A percentile compares a stretch with the other conserved stretches of the same genome.
Evolutionary conservation across 2,113 vertebrate species (phyloP).

Genomic region (Colossoma macropomum): DNA sequence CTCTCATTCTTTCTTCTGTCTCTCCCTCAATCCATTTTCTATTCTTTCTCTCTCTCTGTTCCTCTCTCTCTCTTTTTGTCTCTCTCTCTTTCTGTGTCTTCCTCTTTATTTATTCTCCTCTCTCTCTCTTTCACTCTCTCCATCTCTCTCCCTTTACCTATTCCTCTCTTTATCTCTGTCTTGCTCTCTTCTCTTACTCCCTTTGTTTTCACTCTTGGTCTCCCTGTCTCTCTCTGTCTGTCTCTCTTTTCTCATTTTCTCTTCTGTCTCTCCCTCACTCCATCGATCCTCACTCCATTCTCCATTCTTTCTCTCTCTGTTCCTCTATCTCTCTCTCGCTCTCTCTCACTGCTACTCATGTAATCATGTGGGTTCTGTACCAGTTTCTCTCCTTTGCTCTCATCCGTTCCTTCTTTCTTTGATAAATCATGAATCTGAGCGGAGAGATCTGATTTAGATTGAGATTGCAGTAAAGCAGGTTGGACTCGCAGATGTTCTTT

Average conservation of each 20-base stretch:
- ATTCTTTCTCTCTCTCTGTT: background rate
- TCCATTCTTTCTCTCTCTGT: background rate
- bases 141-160: background rate
- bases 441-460: conserved; percentile 18
- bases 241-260: background rate
- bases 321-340: background rate
- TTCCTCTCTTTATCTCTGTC: background rate
- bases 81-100: background rate
- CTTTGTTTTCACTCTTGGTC: background rate
- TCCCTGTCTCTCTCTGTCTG: background rate
- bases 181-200: background rate
- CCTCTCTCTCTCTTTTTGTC: conserved; percentile 4
- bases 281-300: background rate
- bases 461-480: conserved; percentile 23
- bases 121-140: too few relatives aligned
- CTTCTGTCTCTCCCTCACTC: conserved; percentile 7
- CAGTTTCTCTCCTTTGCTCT: background rate
- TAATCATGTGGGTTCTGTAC: background rate
- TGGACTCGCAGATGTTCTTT: conserved; percentile 13
- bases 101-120: background rate
- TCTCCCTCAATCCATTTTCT: background rate
- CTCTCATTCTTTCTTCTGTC: background rate
- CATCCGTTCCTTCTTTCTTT: conserved; percentile 2
- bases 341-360: background rate
- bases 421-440: conserved; percentile 4